Percentiles rank a stretch among this genome's conserved stretches.
Evolutionary conservation across 2,113 vertebrate species (phyloP).

Genomic region (Galemys pyrenaicus): DNA sequence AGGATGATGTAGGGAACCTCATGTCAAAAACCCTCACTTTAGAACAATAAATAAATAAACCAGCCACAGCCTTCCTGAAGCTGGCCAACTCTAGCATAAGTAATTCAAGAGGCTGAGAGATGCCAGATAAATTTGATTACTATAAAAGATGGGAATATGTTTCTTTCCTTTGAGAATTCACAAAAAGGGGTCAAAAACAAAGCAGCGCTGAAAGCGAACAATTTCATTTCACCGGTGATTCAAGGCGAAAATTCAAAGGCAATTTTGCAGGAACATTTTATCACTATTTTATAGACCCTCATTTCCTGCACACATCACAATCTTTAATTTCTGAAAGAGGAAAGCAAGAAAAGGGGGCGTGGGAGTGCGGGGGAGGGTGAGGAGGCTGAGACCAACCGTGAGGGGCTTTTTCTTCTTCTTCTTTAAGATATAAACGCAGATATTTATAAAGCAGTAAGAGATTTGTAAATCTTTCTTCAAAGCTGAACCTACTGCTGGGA

Average conservation of each 20-base stretch:
- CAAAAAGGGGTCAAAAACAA: constrained; percentile 92
- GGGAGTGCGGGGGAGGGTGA: constrained; percentile 83
- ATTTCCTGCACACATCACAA: constrained; percentile 84
- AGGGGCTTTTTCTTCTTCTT: constrained; percentile 83
- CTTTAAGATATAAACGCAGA: constrained; percentile 85
- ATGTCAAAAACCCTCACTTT: constrained; percentile 92
- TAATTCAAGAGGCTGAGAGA: constrained; percentile 91
- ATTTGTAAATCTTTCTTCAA: constrained; percentile 83
- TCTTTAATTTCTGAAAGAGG: constrained; percentile 85
- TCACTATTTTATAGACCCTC: constrained; percentile 86
- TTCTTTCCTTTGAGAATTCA: constrained; percentile 91
- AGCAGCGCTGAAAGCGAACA: constrained; percentile 87
- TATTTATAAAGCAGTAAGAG: constrained; percentile 84
- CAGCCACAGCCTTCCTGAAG: constrained; percentile 85
- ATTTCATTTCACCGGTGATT: constrained; percentile 88
- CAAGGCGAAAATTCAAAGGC: constrained; percentile 87
- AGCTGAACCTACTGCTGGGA: constrained; percentile 83
- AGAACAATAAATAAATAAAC: constrained; percentile 92
- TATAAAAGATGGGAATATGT: constrained; percentile 94
- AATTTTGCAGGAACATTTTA: constrained; percentile 85
- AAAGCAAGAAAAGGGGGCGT: constrained; percentile 83
- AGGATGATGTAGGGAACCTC: constrained; percentile 83
- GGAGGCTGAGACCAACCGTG: constrained; percentile 83
- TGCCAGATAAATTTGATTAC: constrained; percentile 95
- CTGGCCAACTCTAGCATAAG: constrained; percentile 90